Percentiles rank a stretch among this genome's conserved stretches.
Evolutionary conservation across 2,113 vertebrate species (phyloP).

Genomic region (Turdus rufiventris): DNA sequence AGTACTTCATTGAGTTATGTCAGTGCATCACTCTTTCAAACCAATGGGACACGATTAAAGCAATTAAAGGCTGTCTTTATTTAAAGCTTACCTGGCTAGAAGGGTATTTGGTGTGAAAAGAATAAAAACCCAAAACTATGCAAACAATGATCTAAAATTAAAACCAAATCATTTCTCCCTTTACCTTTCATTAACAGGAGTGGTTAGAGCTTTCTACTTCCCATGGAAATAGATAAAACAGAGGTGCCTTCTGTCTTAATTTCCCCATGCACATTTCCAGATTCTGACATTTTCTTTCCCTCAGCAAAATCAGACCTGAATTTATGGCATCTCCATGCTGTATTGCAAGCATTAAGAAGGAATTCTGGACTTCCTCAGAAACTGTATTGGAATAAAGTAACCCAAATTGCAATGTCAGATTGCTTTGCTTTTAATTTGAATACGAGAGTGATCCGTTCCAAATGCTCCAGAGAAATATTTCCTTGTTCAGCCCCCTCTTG

Average conservation of each 20-base stretch:
- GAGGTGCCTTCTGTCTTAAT: neutral
- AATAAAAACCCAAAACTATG: neutral
- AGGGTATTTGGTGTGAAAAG: neutral
- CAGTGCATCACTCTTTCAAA: neutral
- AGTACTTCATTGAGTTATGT: neutral
- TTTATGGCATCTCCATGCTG: neutral
- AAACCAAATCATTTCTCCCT: neutral
- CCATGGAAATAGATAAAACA: neutral
- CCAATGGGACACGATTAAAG: neutral
- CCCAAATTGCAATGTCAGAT: neutral
- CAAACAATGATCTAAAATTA: neutral
- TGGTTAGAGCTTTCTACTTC: neutral
- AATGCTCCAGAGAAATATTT: conserved; percentile 7
- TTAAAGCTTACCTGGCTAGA: neutral
- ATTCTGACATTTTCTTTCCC: neutral
- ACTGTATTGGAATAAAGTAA: neutral
- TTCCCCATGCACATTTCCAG: neutral
- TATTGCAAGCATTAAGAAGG: neutral
- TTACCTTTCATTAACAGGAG: neutral
- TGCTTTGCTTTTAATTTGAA: neutral
- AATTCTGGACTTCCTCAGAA: neutral
- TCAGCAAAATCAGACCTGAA: neutral
- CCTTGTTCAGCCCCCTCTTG: neutral
- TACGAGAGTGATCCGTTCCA: neutral
- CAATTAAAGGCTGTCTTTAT: neutral